phyloP scores from a whole-genome alignment of 2,797 vertebrate species.

The Mormyrops boulengeri region DNA sequence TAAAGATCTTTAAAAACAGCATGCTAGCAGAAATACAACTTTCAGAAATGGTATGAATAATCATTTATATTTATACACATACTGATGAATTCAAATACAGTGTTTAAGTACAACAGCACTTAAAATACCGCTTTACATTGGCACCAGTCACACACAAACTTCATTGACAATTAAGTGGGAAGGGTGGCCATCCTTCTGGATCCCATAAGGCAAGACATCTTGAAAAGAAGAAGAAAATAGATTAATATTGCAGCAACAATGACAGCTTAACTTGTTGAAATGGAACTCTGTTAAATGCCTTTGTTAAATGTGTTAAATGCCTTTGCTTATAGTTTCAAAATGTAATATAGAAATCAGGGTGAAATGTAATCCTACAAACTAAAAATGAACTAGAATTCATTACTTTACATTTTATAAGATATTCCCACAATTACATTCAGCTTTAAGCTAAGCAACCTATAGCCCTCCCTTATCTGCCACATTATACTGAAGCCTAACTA shows the following conservation, averaged over 20 bases:
- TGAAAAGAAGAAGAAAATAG: not conserved
- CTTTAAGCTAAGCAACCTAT: not conserved
- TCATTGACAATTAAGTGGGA: not conserved
- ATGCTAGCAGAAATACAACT: not conserved
- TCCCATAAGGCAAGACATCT: not conserved
- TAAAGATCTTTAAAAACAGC: not conserved
- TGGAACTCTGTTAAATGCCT: not conserved
- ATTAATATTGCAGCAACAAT: not conserved
- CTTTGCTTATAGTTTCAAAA: not conserved
- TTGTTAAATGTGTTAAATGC: not conserved
- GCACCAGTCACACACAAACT: not conserved
- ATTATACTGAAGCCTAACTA: not conserved
- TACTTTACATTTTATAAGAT: not conserved
- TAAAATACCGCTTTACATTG: not conserved
- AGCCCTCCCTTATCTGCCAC: not conserved
- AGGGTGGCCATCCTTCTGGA: not conserved
- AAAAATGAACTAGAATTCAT: not conserved
- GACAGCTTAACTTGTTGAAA: not conserved
- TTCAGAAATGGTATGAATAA: not conserved
- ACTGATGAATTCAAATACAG: not conserved
- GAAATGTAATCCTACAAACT: not conserved
- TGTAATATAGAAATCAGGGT: not conserved
- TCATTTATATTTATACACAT: not conserved
- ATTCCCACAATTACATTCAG: not conserved
- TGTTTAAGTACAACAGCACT: not conserved